Evolutionary conservation across 2,797 vertebrate species (phyloP), one percentile per base, ranked within the genome.

Genomic region (Protosalanx chinensis): DNA sequence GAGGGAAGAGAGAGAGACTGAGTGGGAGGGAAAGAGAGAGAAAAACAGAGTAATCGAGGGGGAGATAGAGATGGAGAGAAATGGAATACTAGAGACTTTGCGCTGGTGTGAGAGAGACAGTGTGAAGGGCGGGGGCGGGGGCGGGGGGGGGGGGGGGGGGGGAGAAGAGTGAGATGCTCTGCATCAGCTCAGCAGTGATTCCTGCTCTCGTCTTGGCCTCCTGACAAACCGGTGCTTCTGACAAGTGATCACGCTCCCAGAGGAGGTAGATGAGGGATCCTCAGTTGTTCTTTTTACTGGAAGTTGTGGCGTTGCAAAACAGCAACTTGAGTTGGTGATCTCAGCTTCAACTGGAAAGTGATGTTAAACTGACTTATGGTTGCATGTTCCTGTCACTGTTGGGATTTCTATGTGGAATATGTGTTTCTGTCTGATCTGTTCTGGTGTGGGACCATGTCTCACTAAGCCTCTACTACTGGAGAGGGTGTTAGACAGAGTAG

Each of bases 151-250:
- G 41, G 37, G 35, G 33, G 29, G 46, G 23, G 59, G 35, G 23
- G 23, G 23, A 27, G 23, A 27, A 27, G 23, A 27, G 23, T 27
- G 64, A 84, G 79, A 75, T 62, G 72, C 71, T 69, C 0, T 23
- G 64, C 81, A 68, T 88, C 85, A 88, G 82, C 73, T 81, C 73
- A 15, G 70, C 3, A 67, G 30, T 77, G 82, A 86, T 63, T 85
- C 71, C 76, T 81, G 76, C 68, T 76, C 85, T 80, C 74, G 3
- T 68, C 63, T 29, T 4, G 27, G 59, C 53, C 57, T 70, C 71
- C 77, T 72, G 72, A 72, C 73, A 12, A 68, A 78, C 53, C 15
- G 29, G 29, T 35, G 20, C 51, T 49, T 59, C 72, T 79, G 81
- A 80, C 83, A 78, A 78, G 27, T 62, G 23, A 6, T 7, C 51